These are phyloP conservation scores for Sebastolobus alascanus DNA, from an alignment of 2,797 vertebrate genomes.

Conservation along the genomic window DNA sequence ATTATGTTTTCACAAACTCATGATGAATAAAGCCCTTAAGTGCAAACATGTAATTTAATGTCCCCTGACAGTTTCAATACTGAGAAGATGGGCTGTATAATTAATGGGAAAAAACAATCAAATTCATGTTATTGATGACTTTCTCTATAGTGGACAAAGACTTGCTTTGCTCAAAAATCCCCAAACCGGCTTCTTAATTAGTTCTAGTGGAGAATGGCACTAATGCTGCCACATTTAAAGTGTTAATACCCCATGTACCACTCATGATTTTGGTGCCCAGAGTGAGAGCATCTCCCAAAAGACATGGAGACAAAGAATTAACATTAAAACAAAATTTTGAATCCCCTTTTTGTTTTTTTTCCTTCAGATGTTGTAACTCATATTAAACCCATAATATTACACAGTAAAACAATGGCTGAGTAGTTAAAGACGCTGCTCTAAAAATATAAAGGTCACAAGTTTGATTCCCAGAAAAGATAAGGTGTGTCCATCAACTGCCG, in stretches of 20 bases:
- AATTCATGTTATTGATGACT: background rate
- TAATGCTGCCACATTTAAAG: background rate
- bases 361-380: background rate
- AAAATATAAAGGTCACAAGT: conserved; percentile 42
- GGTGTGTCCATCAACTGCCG: conserved; percentile 1
- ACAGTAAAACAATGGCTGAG: background rate
- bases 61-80: background rate
- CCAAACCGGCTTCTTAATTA: background rate
- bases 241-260: background rate
- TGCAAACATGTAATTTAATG: background rate
- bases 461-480: conserved; percentile 53
- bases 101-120: background rate
- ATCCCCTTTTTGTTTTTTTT: background rate
- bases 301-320: background rate
- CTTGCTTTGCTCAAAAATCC: background rate
- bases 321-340: background rate
- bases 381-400: background rate
- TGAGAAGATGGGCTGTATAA: background rate
- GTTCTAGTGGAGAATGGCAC: background rate
- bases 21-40: background rate
- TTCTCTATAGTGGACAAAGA: background rate
- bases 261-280: background rate
- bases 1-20: background rate
- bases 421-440: background rate
- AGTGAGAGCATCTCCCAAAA: background rate